A percentile compares a stretch with the other conserved stretches of the same genome.
phyloP scores from a whole-genome alignment of 2,888 invertebrate species.

The Drosophila neutralis region DNA sequence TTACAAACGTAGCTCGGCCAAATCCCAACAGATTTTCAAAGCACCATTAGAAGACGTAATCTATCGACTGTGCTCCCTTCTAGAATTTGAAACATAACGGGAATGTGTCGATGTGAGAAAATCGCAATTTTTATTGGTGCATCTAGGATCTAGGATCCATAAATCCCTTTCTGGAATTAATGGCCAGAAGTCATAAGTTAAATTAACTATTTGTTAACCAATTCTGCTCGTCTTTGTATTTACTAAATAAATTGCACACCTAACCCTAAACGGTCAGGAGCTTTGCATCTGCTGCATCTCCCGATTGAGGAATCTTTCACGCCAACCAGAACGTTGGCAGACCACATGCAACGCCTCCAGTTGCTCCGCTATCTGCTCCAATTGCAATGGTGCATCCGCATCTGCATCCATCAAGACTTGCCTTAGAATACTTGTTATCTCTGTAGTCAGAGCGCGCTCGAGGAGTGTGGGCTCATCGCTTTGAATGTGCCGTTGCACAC shows the following conservation, averaged over 20 bases:
- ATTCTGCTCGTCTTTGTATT: neutral
- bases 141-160: neutral
- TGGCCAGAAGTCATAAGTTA: neutral
- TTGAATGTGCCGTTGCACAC: slow-evolving; percentile 84
- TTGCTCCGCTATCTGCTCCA: slow-evolving; percentile 26
- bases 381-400: neutral
- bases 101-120: neutral
- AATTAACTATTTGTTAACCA: neutral
- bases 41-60: neutral
- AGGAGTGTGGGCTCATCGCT: slow-evolving; percentile 59
- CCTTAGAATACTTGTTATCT: slow-evolving; percentile 61
- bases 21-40: neutral
- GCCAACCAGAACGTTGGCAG: slow-evolving; percentile 68
- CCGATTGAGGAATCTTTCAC: slow-evolving; percentile 60
- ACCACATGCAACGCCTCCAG: slow-evolving; percentile 59
- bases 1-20: neutral
- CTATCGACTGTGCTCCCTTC: neutral
- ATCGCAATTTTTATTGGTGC: neutral
- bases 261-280: slow-evolving; percentile 18
- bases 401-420: slow-evolving; percentile 12
- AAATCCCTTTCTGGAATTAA: neutral
- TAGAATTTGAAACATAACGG: neutral
- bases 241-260: slow-evolving; percentile 9
- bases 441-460: slow-evolving; percentile 55
- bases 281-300: slow-evolving; percentile 28